Evolutionary conservation across 2,797 vertebrate species (phyloP).

Genomic region (Pseudomugil tenellus): DNA sequence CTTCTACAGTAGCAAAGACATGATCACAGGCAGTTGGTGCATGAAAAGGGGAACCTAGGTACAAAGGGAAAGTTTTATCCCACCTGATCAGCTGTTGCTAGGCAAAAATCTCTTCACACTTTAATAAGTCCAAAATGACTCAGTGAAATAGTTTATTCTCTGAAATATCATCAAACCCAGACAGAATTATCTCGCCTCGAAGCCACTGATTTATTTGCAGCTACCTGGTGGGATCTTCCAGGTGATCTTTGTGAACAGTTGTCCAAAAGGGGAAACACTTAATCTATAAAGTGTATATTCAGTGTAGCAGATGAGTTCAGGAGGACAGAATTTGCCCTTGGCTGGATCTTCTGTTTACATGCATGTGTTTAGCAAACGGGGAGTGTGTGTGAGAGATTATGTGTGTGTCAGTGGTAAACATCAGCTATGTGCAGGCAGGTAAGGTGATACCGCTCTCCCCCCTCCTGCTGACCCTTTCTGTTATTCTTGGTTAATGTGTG

Average conservation of each 20-base stretch:
- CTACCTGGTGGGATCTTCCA: background rate
- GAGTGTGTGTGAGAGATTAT: slow-evolving; percentile 17
- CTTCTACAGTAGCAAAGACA: background rate
- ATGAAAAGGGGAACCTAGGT: background rate
- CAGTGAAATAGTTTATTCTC: background rate
- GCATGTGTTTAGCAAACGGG: slow-evolving; percentile 30
- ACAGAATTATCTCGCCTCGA: background rate
- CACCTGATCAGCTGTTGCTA: slow-evolving; percentile 59
- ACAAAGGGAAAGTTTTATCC: slow-evolving; percentile 14
- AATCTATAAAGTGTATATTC: slow-evolving; percentile 9
- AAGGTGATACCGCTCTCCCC: slow-evolving; percentile 56
- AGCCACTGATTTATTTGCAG: background rate
- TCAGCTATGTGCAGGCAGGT: slow-evolving; percentile 42
- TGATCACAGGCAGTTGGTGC: background rate
- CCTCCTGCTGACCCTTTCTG: slow-evolving; percentile 19
- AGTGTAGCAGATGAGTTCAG: slow-evolving; percentile 30
- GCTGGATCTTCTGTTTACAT: slow-evolving; percentile 8
- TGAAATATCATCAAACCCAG: background rate
- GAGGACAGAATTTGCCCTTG: slow-evolving; percentile 59
- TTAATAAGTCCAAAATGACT: slow-evolving; percentile 14
- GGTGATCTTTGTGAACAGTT: background rate
- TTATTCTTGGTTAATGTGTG: slow-evolving; percentile 33
- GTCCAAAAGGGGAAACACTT: background rate
- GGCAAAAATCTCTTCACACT: slow-evolving; percentile 26
- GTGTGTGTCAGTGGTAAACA: slow-evolving; percentile 68